phyloP scores from a whole-genome alignment of 2,113 vertebrate genomes.

The Bambusicola thoracicus region DNA sequence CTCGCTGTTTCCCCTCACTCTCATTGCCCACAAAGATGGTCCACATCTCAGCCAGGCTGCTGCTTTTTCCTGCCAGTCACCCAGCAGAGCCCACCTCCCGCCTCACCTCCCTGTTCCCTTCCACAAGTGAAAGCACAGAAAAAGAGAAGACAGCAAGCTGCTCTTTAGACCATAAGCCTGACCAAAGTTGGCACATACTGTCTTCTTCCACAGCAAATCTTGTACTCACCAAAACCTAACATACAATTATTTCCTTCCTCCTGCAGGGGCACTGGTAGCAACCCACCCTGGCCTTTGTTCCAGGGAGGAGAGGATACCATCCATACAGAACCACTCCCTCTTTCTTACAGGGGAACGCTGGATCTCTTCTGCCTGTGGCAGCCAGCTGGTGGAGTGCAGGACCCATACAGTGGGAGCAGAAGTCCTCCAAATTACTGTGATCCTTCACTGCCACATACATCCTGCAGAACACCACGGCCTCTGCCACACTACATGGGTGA shows the following conservation, averaged over 20 bases:
- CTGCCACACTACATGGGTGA: neutral
- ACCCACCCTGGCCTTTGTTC: neutral
- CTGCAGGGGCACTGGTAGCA: neutral
- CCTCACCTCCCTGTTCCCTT: neutral
- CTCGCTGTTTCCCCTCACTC: neutral
- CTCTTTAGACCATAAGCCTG: neutral
- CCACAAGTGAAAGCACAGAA: neutral
- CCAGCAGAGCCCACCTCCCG: neutral
- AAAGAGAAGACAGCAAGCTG: neutral
- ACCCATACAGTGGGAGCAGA: neutral
- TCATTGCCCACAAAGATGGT: neutral
- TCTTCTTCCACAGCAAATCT: neutral
- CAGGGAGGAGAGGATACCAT: neutral
- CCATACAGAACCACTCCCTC: neutral
- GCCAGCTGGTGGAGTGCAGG: neutral
- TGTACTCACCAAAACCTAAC: neutral
- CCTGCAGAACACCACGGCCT: neutral
- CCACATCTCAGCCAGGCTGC: neutral
- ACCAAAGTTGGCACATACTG: neutral
- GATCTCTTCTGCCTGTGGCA: neutral
- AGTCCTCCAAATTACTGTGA: neutral
- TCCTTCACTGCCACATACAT: neutral
- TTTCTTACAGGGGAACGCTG: neutral
- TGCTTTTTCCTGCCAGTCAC: neutral
- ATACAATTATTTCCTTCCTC: neutral